Evolutionary conservation across 2,797 vertebrate genomes (phyloP).

Genomic region (Centropyge bicolor): DNA sequence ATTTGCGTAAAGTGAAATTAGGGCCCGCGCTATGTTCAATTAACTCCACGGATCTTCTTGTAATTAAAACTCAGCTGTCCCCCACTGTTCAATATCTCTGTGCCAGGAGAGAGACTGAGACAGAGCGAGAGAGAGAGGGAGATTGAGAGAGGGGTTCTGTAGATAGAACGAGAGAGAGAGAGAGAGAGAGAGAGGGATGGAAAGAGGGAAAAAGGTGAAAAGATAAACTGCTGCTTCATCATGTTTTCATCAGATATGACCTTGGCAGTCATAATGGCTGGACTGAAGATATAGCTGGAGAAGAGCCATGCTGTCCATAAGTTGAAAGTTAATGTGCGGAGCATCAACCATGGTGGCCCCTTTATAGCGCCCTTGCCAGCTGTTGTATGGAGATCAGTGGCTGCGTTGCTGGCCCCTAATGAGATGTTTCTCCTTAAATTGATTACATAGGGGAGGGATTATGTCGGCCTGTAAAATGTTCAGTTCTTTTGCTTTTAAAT

Average conservation of each 20-base stretch:
- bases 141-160: background rate
- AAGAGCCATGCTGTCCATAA: constrained; percentile 81
- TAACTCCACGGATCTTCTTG: constrained; percentile 77
- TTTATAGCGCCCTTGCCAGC: constrained; percentile 75
- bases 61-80: constrained; percentile 84
- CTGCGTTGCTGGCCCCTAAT: constrained; percentile 58
- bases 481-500: constrained; percentile 62
- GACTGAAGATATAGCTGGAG: constrained; percentile 80
- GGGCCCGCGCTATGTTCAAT: constrained; percentile 81
- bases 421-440: constrained; percentile 76
- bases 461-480: constrained; percentile 61
- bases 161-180: constrained; percentile 11
- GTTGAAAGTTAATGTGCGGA: constrained; percentile 84
- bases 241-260: constrained; percentile 86
- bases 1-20: constrained; percentile 85
- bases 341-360: constrained; percentile 69
- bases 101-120: constrained; percentile 62
- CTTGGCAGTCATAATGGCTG: constrained; percentile 79
- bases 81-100: constrained; percentile 81
- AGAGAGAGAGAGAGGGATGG: background rate
- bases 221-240: constrained; percentile 85
- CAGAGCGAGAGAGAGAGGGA: constrained; percentile 30
- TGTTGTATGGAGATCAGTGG: constrained; percentile 67
- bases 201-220: constrained; percentile 35
- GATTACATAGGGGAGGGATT: constrained; percentile 73